Base-by-base conservation (phyloP, 2,113 vertebrate genomes). In the Poecilia latipinna region DNA sequence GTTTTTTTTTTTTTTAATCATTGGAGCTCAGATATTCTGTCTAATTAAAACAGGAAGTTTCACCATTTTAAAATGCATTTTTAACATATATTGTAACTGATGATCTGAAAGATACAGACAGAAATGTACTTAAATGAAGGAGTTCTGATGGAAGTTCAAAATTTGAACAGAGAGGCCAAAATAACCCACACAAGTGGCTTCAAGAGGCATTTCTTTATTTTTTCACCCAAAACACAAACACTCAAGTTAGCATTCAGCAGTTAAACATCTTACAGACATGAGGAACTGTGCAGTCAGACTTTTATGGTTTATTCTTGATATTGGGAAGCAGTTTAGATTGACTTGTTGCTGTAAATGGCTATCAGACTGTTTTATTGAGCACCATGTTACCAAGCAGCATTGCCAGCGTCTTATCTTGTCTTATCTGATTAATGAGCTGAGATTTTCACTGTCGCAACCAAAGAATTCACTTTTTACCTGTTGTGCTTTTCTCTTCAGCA, bases 251-350 rank as follows among this genome's bases (percentile, higher is more conserved):
- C 68, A 64, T 67, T 75, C 66, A 79, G 67, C 68, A 75, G 8
- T 70, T 70, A 65, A 13, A 67, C 68, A 78, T 48, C 62, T 64
- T 35, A 83, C 76, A 85, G 31, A 88, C 80, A 78, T 39, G 28
- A 68, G 65, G 17, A 70, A 68, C 48, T 78, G 72, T 82, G 67
- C 70, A 61, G 31, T 51, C 68, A 82, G 65, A 78, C 37, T 5
- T 24, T 68, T 62, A 74, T 69, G 77, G 74, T 75, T 65, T 68
- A 72, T 44, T 82, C 0, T 74, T 72, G 51, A 77, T 77, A 77
- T 85, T 77, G 69, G 84, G 72, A 87, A 87, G 91, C 90, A 75
- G 78, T 68, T 90, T 73, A 88, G 74, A 77, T 85, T 83, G 82
- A 80, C 82, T 74, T 83, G 74, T 79, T 88, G 85, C 86, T 85